Evolutionary conservation across 2,888 invertebrate genomes (phyloP), one percentile per base, ranked within the genome.

Genomic region (Pollenia labialis): DNA sequence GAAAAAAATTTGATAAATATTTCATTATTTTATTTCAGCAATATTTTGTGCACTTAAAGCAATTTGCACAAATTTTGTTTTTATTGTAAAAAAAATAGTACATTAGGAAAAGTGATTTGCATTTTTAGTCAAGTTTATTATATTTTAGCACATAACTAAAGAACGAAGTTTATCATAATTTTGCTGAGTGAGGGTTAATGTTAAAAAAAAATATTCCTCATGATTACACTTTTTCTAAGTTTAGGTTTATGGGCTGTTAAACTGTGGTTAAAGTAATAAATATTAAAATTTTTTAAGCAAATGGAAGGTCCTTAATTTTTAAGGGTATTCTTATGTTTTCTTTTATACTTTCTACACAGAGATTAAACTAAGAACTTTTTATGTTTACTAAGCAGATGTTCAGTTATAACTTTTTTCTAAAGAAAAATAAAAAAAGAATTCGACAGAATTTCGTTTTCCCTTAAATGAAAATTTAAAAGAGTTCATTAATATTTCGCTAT

Each of bases 191-290:
- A 4, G 0, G 16, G 16, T 16, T 62, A 11, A 62, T 16, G 62
- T 44, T 12, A n/a, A n/a, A 14, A 72, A 10, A 52, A 42, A 52
- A 18, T 10, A 69, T 40, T 42, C 52, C 18, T 42, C 11, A 69
- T 52, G 16, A 54, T 42, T 50, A 11, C 10, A 6, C 11, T 40
- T 44, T 32, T 66, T 54, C 12, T 4, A 56, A 71, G 42, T 56
- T 56, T 16, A 56, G 44, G 54, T 46, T 71, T 71, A 71, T 71
- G 54, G 54, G 10, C 44, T 71, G 71, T 71, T 56, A 71, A 56
- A 56, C 56, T 56, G 23, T 54, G 6, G 14, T 8, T 10, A 44
- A 44, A 71, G 56, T 44, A 56, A 56, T 71, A 56, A 56, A 71
- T 71, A 54, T 71, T 44, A 1, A 54, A 44, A 56, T 69, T 54